These are phyloP conservation scores for Dicrurus megarhynchus DNA, from an alignment of 2,113 vertebrate species.

Conservation along the genomic window DNA sequence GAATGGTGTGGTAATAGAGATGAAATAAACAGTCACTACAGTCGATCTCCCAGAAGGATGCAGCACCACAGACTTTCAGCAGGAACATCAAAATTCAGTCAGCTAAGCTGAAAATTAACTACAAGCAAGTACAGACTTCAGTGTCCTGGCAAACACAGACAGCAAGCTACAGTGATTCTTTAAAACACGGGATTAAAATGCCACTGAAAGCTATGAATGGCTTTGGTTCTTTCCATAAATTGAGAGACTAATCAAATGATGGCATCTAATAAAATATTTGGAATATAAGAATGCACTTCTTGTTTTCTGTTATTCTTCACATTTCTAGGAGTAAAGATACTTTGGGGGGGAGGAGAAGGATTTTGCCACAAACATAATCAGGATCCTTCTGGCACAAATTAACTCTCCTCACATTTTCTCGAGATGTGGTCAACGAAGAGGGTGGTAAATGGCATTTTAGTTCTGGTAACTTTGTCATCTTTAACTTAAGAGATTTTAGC, in stretches of 20 bases:
- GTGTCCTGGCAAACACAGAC: neutral
- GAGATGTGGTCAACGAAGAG: neutral
- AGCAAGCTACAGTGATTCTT: neutral
- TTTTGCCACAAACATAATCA: neutral
- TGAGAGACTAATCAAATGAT: neutral
- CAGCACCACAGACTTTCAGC: neutral
- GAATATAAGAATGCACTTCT: neutral
- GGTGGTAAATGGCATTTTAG: neutral
- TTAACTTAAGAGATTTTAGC: neutral
- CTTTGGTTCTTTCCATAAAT: neutral
- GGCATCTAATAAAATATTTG: neutral
- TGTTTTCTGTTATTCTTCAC: neutral
- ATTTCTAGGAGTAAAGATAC: neutral
- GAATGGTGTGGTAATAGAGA: neutral
- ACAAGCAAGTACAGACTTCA: neutral
- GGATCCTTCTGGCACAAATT: neutral
- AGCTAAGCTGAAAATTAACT: neutral
- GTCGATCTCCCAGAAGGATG: neutral
- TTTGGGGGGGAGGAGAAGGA: neutral
- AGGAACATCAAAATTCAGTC: neutral
- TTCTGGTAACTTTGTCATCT: neutral
- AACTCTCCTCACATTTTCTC: neutral
- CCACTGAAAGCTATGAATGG: neutral
- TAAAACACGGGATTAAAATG: neutral
- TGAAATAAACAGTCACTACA: neutral